Base-by-base conservation (phyloP, 2,797 vertebrate genomes). In the Euphonia xanthogaster region DNA sequence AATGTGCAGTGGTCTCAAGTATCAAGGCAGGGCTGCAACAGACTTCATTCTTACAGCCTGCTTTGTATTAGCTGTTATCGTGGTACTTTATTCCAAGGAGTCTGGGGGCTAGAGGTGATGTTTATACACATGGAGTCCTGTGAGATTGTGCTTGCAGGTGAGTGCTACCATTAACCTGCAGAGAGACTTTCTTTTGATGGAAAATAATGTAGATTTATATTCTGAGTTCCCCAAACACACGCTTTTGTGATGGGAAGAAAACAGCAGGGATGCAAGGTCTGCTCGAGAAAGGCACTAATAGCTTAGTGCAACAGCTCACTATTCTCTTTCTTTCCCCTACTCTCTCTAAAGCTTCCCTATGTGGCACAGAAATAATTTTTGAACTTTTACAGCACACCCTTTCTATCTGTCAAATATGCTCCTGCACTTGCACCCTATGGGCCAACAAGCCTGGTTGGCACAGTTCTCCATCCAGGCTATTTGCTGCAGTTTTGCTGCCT, bases 111-210 rank as follows among this genome's bases (percentile, higher is more conserved):
- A 51, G 18, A 66, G 40, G 19, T 47, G 61, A 30, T 51, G 5
- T 71, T 77, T 60, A 40, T 42, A 33, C 25, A 42, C 0, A 3
- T 0, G 3, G 9, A 23, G 6, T 23, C n/a, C 60, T 45, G 28
- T 45, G 53, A 79, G 17, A 12, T 3, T 77, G 67, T 27, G n/a
- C 50, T 70, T 76, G 23, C 30, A 60, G 24, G 13, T 45, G 37
- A 40, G 7, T 40, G 60, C 14, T 80, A 28, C 33, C 24, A 14
- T 23, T 74, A 53, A 62, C 30, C 24, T 35, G 31, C 27, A 37
- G 3, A 47, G n/a, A 35, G 8, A 44, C 81, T 88, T 77, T 45
- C 30, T 90, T 84, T 31, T n/a, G 14, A 27, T 72, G 39, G 11
- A 31, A 65, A 60, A 17, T 51, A 65, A 53, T 4, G 6, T 31